Conservation (phyloP, 2,888 invertebrate species). For the Pandemis cinnamomeana region DNA sequence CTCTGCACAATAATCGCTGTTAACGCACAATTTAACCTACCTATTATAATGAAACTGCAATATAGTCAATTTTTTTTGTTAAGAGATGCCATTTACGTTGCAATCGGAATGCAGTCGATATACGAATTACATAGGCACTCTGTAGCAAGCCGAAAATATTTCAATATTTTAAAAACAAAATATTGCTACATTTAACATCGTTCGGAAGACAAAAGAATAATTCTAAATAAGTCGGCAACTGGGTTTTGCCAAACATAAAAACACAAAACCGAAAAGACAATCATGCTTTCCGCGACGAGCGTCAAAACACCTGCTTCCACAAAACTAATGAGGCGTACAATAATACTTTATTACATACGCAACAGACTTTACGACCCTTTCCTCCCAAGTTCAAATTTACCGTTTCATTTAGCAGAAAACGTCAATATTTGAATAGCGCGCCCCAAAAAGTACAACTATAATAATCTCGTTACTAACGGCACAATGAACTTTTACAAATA, state of each 20-base stretch:
- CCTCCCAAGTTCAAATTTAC: slow-evolving; percentile 50
- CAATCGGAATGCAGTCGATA: too few relatives aligned
- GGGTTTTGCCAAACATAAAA: neutral
- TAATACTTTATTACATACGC: slow-evolving; percentile 26
- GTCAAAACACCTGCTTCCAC: slow-evolving; percentile 33
- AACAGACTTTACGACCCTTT: slow-evolving; percentile 32
- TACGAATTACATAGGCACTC: too few relatives aligned
- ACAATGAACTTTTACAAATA: slow-evolving; percentile 70
- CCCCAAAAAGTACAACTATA: slow-evolving; percentile 61
- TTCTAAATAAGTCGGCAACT: neutral
- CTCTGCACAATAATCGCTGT: too few relatives aligned
- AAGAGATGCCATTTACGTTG: too few relatives aligned
- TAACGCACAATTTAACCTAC: too few relatives aligned
- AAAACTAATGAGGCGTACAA: slow-evolving; percentile 34
- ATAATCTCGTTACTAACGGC: slow-evolving; percentile 73
- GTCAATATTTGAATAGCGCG: slow-evolving; percentile 72
- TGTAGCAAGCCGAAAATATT: too few relatives aligned
- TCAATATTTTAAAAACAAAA: neutral
- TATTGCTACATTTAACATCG: neutral
- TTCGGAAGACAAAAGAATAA: neutral
- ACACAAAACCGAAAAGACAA: slow-evolving; percentile 2
- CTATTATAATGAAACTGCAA: too few relatives aligned
- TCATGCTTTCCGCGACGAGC: slow-evolving; percentile 2
- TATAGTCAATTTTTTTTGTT: too few relatives aligned
- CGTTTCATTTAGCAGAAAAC: slow-evolving; percentile 64